phyloP scores from a whole-genome alignment of 1,140 invertebrate genomes.

The Caenorhabditis elegans region WBcel235 BX284605.5:11707501-11708000 shows the following conservation, averaged over 20 bases:
- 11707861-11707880: conserved; percentile 12
- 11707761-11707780: conserved; percentile 19
- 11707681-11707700: not conserved
- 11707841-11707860: not conserved
- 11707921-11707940: conserved; percentile 25
- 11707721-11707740: not conserved
- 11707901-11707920: conserved; percentile 21
- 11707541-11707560: too few relatives aligned
- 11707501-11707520: too few relatives aligned
- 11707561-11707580: too few relatives aligned
- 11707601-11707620: too few relatives aligned
- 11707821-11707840: conserved; percentile 24
- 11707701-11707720: not conserved
- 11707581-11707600: too few relatives aligned
- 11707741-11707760: conserved; percentile 23
- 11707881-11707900: conserved; percentile 31
- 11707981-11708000: conserved; percentile 4
- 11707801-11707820: not conserved
- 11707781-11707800: not conserved
- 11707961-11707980: conserved; percentile 9
- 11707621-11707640: too few relatives aligned
- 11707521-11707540: too few relatives aligned
- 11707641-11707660: too few relatives aligned
- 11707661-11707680: not conserved
- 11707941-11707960: conserved; percentile 24